Evolutionary conservation across 2,113 vertebrate species (phyloP).

Genomic region (Cisticola juncidis): DNA sequence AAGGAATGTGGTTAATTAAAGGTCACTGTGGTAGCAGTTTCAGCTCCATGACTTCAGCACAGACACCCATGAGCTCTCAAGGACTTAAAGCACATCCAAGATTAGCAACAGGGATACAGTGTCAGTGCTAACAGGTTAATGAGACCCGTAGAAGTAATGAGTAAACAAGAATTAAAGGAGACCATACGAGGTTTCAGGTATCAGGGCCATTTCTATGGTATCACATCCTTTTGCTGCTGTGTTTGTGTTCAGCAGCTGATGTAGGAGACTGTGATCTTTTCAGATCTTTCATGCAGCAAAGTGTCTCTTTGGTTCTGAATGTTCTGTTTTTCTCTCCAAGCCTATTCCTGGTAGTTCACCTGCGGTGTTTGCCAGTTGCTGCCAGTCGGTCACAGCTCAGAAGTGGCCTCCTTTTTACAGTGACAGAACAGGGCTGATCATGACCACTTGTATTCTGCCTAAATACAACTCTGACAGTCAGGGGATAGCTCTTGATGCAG

Average conservation of each 20-base stretch:
- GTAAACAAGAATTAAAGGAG: neutral
- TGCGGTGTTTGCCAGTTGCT: neutral
- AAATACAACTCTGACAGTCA: neutral
- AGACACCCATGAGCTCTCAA: neutral
- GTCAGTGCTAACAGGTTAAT: neutral
- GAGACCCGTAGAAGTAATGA: neutral
- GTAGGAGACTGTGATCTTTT: neutral
- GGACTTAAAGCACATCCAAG: neutral
- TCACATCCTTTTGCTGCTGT: neutral
- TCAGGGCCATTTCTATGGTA: neutral
- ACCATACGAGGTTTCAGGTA: neutral
- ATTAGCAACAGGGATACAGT: neutral
- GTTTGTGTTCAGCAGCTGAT: neutral
- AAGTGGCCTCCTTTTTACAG: neutral
- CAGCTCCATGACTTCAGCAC: neutral
- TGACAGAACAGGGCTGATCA: neutral
- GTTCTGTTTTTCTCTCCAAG: neutral
- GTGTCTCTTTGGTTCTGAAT: neutral
- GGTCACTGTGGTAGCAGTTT: neutral
- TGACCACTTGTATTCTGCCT: neutral
- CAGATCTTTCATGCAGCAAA: neutral
- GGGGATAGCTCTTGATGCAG: neutral
- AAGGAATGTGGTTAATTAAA: neutral
- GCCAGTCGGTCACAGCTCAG: rapidly evolving
- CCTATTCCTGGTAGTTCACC: neutral